A percentile compares a stretch with the other conserved stretches of the same genome.
Evolutionary conservation across 2,113 vertebrate species (phyloP).

Genomic region (Osmerus eperlanus): DNA sequence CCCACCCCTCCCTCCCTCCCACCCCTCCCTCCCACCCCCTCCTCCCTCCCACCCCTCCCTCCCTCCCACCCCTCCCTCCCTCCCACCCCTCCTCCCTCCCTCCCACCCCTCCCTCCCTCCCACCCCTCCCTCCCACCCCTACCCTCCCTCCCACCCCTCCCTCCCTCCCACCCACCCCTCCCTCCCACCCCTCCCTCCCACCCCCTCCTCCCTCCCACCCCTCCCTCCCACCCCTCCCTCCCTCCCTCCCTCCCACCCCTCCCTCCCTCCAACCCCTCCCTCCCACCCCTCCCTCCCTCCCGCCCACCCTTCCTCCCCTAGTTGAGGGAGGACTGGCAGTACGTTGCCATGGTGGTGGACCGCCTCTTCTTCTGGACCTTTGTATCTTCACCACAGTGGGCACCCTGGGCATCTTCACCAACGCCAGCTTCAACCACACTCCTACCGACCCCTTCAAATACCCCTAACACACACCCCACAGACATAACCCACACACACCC

Average conservation of each 20-base stretch:
- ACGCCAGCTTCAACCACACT: slow-evolving; percentile 73
- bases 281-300: not conserved
- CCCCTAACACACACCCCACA: not conserved
- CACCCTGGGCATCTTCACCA: slow-evolving; percentile 71
- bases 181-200: not conserved
- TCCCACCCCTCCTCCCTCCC: not conserved
- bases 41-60: too few relatives aligned
- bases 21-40: not conserved
- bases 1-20: not conserved
- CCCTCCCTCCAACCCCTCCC: too few relatives aligned
- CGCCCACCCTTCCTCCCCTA: too few relatives aligned
- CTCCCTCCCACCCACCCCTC: too few relatives aligned
- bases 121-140: not conserved
- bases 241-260: too few relatives aligned
- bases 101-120: too few relatives aligned
- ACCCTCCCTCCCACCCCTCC: not conserved
- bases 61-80: not conserved
- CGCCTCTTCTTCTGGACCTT: slow-evolving; percentile 79
- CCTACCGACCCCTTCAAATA: slow-evolving; percentile 72
- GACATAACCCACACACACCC: not conserved
- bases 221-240: not conserved
- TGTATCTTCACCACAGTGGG: slow-evolving; percentile 76
- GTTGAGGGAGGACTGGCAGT: slow-evolving; percentile 81
- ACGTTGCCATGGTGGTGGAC: slow-evolving; percentile 80
- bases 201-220: not conserved